Base-by-base conservation (phyloP, 2,888 invertebrate genomes). In the Tholera decimalis region DNA sequence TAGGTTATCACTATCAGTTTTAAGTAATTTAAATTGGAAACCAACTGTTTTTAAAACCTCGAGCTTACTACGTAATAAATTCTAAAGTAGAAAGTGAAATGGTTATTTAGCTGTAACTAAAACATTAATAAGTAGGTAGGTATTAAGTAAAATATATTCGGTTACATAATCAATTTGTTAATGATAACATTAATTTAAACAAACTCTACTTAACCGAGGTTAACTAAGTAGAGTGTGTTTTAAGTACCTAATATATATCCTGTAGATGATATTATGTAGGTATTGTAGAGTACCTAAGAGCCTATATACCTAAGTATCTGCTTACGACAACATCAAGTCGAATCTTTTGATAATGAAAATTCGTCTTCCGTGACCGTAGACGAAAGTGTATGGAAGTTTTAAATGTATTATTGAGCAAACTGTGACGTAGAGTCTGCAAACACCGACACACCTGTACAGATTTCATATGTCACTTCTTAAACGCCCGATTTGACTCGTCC, bases 401-500 rank as follows among this genome's bases (percentile, higher is more conserved):
- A 67, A 68, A 79, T 69, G 63, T 79, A 79, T 79, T 78, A 61
- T 64, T 74, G 63, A 82, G 72, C 79, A 88, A 87, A 90, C 85
- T 86, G 63, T 92, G 90, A 91, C 89, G 90, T 85, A 87, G 88
- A 67, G 80, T 82, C 72, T 66, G 79, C 79, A 91, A 91, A 91
- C 82, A 91, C 60, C 71, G 73, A 77, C 85, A 83, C 92, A 93
- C 86, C 91, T 93, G 91, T 91, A 91, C 92, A 89, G 93, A 93
- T 93, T 93, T 93, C 86, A 90, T 86, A 89, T 89, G 89, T 89
- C 88, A 87, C 87, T 89, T 85, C 75, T 85, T 85, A 88, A 85
- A 90, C 88, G 90, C 88, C 91, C 90, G 88, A 88, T 91, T 89
- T 90, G 92, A 91, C 92, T 89, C 89, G 85, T 86, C 88, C 88